phyloP scores from a whole-genome alignment of 37 sponge, comb jelly and placozoan species.

The Aplysina aerophoba region DNA sequence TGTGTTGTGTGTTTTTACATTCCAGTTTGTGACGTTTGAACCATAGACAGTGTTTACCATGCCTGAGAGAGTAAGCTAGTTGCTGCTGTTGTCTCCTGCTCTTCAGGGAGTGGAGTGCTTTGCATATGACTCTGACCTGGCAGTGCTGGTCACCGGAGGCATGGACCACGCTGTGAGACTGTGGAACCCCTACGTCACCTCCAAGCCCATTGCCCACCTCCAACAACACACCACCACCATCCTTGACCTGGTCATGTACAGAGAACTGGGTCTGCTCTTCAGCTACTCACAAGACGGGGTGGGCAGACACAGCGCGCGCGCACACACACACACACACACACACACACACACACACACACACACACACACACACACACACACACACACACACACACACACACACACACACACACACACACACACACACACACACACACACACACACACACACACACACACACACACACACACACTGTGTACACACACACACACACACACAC shows the following conservation, averaged over 20 bases:
- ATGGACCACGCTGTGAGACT: constrained; percentile 90
- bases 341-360: too few relatives aligned
- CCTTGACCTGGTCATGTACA: constrained; percentile 75
- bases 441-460: too few relatives aligned
- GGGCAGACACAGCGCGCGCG: background rate
- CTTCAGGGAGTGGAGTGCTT: constrained; percentile 91
- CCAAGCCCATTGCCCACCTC: constrained; percentile 79
- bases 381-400: too few relatives aligned
- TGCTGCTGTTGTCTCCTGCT: background rate
- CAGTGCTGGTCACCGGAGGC: constrained; percentile 89
- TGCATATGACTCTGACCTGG: constrained; percentile 75
- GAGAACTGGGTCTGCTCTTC: constrained; percentile 59
- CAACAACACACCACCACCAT: constrained; percentile 73
- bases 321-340: background rate
- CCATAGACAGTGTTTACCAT: background rate
- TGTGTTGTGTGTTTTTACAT: constrained; percentile 23
- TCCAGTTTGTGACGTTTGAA: background rate
- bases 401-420: too few relatives aligned
- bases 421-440: too few relatives aligned
- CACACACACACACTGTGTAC: too few relatives aligned
- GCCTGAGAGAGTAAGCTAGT: background rate
- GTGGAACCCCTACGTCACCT: constrained; percentile 95
- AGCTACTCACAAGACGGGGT: constrained; percentile 86
- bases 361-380: too few relatives aligned
- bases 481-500: too few relatives aligned